phyloP scores from a whole-genome alignment of 2,113 vertebrate genomes.

The Nibea albiflora region DNA sequence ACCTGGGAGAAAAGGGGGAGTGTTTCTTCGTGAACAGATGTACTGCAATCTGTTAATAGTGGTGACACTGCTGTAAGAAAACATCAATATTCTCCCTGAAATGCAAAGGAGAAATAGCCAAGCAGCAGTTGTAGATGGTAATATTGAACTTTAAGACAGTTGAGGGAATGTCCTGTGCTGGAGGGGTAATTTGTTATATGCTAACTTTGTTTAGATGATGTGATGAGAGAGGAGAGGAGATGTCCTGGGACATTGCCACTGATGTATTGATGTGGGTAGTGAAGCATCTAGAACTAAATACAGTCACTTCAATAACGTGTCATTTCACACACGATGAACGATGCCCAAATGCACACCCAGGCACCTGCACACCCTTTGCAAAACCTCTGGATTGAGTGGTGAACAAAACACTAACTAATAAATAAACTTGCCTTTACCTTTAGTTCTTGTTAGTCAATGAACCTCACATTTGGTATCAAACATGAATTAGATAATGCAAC shows the following conservation, averaged over 20 bases:
- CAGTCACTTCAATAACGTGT: slow-evolving; percentile 55
- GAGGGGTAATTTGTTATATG: slow-evolving; percentile 18
- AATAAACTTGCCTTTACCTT: background rate
- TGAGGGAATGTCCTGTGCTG: background rate
- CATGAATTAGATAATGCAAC: background rate
- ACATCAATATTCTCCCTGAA: slow-evolving; percentile 13
- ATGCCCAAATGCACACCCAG: background rate
- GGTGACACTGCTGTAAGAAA: slow-evolving; percentile 28
- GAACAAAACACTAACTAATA: background rate
- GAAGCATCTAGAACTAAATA: slow-evolving; percentile 42
- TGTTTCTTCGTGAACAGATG: slow-evolving; percentile 54
- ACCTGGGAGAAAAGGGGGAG: slow-evolving; percentile 55
- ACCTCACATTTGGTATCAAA: too few relatives aligned
- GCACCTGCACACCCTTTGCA: slow-evolving; percentile 14
- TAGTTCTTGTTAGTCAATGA: background rate
- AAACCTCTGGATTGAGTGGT: background rate
- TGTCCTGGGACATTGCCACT: slow-evolving; percentile 13
- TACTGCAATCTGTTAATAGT: slow-evolving; percentile 52
- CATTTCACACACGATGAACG: slow-evolving; percentile 33
- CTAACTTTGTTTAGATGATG: slow-evolving; percentile 21
- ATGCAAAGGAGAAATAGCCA: background rate
- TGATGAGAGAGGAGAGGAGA: background rate
- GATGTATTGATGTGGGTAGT: slow-evolving; percentile 35
- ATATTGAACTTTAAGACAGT: slow-evolving; percentile 3
- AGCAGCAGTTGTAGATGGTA: background rate